Conservation (phyloP, 1,140 invertebrate genomes). For the Microvelia longipes region DNA sequence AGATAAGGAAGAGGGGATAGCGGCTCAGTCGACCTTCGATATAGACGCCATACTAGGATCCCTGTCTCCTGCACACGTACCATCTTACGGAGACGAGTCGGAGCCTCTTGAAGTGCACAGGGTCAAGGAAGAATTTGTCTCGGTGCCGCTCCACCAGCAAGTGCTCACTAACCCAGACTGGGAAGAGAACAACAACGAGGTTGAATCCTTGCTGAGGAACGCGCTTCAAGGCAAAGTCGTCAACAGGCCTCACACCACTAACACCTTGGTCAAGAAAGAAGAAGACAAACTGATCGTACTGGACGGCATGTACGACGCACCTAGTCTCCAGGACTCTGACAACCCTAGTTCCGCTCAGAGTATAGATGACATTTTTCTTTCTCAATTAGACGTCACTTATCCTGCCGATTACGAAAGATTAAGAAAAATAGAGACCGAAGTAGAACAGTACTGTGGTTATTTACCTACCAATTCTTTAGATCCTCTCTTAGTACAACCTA, state of each 20-base stretch:
- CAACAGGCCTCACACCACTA: constrained; percentile 30
- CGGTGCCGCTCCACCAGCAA: constrained; percentile 7
- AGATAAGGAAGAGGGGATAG: constrained; percentile 21
- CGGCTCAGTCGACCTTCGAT: constrained; percentile 28
- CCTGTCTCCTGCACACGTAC: constrained; percentile 24
- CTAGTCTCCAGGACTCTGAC: constrained; percentile 18
- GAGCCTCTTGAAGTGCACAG: constrained; percentile 10
- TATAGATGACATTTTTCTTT: constrained; percentile 27
- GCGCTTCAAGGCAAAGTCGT: constrained; percentile 53
- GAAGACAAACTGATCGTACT: constrained; percentile 13
- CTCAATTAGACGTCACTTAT: constrained; percentile 32
- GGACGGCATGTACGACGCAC: constrained; percentile 12
- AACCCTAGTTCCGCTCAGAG: constrained; percentile 24
- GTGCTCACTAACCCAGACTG: constrained; percentile 42
- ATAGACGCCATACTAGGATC: constrained; percentile 34
- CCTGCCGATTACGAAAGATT: constrained; percentile 57
- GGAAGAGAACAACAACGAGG: constrained; percentile 49
- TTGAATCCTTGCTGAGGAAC: constrained; percentile 53
- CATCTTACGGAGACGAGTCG: constrained; percentile 16
- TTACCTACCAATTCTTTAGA: constrained; percentile 13
- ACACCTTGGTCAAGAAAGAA: constrained; percentile 20
- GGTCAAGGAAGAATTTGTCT: neutral
- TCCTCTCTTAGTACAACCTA: constrained; percentile 4
- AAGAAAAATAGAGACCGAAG: constrained; percentile 32
- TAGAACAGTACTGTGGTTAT: constrained; percentile 20